These are phyloP conservation scores for Julus scanicus DNA, from an alignment of 2,888 invertebrate species.

Conservation along the genomic window DNA sequence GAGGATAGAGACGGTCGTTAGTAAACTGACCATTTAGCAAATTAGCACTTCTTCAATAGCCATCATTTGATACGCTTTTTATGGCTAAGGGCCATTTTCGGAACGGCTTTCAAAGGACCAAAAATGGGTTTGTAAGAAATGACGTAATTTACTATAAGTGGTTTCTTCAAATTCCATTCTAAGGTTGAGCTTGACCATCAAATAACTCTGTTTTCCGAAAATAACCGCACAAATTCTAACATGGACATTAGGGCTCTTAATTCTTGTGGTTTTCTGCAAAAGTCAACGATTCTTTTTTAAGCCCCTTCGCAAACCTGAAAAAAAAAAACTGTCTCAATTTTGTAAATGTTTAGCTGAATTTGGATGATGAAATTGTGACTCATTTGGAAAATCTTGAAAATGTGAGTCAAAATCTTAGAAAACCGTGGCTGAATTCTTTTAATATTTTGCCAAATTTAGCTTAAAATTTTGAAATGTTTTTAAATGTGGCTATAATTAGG, in stretches of 20 bases:
- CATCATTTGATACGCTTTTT: no score
- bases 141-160: background rate
- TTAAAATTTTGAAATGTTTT: no score
- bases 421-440: background rate
- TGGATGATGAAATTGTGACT: no score
- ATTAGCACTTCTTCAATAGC: slow-evolving; percentile 19
- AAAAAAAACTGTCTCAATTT: background rate
- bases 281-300: background rate
- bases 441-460: background rate
- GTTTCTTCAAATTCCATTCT: background rate
- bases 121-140: background rate
- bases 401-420: background rate
- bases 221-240: background rate
- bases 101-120: background rate
- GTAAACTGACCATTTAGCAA: background rate
- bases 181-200: no score
- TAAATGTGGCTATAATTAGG: no score
- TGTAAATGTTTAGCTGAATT: no score
- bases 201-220: slow-evolving; percentile 28
- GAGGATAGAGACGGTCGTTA: background rate
- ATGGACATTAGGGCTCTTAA: background rate
- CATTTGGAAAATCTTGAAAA: no score
- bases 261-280: background rate
- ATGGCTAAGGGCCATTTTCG: background rate
- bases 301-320: background rate